Evolutionary conservation across 2,888 invertebrate genomes (phyloP).

Genomic region (Melieria crassipennis): DNA sequence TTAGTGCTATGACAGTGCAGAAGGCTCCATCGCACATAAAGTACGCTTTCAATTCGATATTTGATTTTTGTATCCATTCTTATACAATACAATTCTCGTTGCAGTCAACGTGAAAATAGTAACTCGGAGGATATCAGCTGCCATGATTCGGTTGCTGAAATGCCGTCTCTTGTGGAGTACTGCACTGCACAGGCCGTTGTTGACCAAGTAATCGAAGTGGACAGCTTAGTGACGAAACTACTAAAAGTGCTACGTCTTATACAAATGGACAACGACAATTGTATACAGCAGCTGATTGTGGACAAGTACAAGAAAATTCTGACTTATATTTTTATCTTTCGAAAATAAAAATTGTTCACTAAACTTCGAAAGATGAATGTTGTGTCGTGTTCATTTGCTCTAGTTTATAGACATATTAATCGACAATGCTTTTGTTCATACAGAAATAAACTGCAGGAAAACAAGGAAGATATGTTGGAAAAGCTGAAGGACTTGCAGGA

Average conservation of each 20-base stretch:
- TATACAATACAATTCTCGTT: not conserved
- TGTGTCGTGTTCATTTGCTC: constrained; percentile 10
- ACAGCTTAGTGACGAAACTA: constrained; percentile 78
- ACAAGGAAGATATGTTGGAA: constrained; percentile 65
- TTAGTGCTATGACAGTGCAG: constrained; percentile 57
- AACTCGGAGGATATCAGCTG: constrained; percentile 63
- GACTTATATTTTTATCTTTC: not conserved
- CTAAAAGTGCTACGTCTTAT: constrained; percentile 78
- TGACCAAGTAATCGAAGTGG: constrained; percentile 80
- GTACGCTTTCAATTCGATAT: constrained; percentile 46
- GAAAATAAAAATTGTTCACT: not conserved
- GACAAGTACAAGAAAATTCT: constrained; percentile 69
- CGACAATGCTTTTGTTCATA: not conserved
- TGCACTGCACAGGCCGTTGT: constrained; percentile 71
- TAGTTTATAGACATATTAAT: not conserved
- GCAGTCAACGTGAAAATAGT: constrained; percentile 48
- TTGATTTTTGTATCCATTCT: not conserved
- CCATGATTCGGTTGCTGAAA: constrained; percentile 67
- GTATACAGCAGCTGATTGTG: constrained; percentile 73
- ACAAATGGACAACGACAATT: constrained; percentile 76
- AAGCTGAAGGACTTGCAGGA: constrained; percentile 70
- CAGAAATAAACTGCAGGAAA: constrained; percentile 65
- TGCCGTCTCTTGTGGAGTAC: constrained; percentile 67
- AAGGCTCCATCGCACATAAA: constrained; percentile 65
- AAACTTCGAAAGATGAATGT: not conserved